Base-by-base conservation (phyloP, 2,113 vertebrate genomes). In the Falco punctatus region DNA sequence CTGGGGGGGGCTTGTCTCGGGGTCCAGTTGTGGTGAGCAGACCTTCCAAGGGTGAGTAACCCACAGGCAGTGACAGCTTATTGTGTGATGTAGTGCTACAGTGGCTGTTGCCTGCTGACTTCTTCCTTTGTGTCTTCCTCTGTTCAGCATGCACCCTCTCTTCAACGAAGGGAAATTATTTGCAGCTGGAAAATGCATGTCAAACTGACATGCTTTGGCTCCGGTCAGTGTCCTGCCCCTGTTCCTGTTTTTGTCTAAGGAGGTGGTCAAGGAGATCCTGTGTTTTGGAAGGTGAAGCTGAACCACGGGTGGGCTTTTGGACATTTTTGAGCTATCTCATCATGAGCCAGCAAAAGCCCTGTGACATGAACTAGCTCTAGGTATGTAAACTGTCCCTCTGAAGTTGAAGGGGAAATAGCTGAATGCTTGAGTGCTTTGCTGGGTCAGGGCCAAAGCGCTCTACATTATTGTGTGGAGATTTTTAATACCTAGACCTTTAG, bases 351-450 rank as follows among this genome's bases (percentile, higher is more conserved):
- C 59, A 40, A 59, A 95, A 95, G 40, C 73, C 83, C 66, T 33
- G 22, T 82, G 91, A 61, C 74, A 33, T 22, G 57, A 49, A 5
- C 66, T 79, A 38, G 51, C 57, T 84, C 21, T 72, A 27, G 49
- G 38, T 81, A 80, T 85, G 86, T 72, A 86, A 96, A 87, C 71
- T 57, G 86, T 19, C 49, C 49, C 49, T 38, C 51, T 82, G 58
- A 80, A 91, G 40, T 38, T 1, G 0, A 40, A 73, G 71, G 40
- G 64, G 48, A 46, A 73, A 40, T 20, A 61, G 35, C 15, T 88
- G 66, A 58, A 81, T 66, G 73, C 49, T 75, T 62, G 77, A 88
- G 35, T 87, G 78, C 58, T 95, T 95, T 94, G 58, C 86, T 96
- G 81, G 79, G 71, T 95, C 58, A 82, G 42, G 85, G 86, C 62